phyloP scores from a whole-genome alignment of 2,888 invertebrate species.

The Aspidiotus rigidus region DNA sequence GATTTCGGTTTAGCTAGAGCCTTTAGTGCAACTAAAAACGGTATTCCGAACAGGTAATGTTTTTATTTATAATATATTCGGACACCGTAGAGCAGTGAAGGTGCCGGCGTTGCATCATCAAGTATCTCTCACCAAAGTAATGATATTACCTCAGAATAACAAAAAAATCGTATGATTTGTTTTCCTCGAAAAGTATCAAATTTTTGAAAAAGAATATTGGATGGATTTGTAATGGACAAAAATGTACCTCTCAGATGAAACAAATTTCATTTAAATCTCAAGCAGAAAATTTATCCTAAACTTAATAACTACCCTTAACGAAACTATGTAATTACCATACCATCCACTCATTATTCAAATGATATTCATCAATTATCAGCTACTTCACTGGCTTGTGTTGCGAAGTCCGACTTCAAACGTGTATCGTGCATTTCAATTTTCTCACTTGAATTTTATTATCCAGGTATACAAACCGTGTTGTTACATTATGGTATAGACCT shows the following conservation, averaged over 20 bases:
- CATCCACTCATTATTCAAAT: too few relatives aligned
- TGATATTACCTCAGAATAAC: too few relatives aligned
- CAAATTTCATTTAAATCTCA: too few relatives aligned
- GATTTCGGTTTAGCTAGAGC: conserved; percentile 96
- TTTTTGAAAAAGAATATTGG: too few relatives aligned
- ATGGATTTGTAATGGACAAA: too few relatives aligned
- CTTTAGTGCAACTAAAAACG: conserved; percentile 78
- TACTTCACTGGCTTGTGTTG: not conserved
- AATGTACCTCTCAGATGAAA: too few relatives aligned
- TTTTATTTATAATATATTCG: not conserved
- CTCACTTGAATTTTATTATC: conserved; percentile 14
- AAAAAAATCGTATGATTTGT: too few relatives aligned
- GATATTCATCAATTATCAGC: conserved; percentile 13
- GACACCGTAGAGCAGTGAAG: not conserved
- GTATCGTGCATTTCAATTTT: not conserved
- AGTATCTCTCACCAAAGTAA: too few relatives aligned
- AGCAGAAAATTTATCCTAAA: too few relatives aligned
- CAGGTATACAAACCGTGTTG: conserved; percentile 94
- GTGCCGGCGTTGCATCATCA: not conserved
- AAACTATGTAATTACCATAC: too few relatives aligned
- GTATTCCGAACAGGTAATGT: conserved; percentile 59
- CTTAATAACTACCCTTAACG: too few relatives aligned
- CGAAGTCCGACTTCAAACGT: not conserved
- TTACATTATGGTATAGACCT: conserved; percentile 88
- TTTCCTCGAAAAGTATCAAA: too few relatives aligned